Evolutionary conservation across 2,888 invertebrate genomes (phyloP).

Genomic region (Petrophora chlorosata): DNA sequence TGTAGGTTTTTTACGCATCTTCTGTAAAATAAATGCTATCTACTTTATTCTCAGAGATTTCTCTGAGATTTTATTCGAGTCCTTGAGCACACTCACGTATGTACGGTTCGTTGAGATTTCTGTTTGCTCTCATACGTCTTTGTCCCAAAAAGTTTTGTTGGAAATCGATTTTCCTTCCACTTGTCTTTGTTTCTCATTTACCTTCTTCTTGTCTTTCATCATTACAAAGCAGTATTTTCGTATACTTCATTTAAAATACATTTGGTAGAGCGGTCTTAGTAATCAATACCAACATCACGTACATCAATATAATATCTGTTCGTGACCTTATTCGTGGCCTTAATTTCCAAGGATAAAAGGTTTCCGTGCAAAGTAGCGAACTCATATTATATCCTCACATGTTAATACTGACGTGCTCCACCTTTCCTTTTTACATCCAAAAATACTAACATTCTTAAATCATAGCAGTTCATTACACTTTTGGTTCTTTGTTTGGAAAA

Average conservation of each 20-base stretch:
- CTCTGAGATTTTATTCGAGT: too few relatives aligned
- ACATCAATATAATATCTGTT: background rate
- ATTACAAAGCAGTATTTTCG: too few relatives aligned
- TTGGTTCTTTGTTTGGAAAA: constrained; percentile 25
- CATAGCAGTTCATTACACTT: constrained; percentile 41
- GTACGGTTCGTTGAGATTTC: background rate
- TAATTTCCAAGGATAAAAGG: background rate
- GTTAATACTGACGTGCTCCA: too few relatives aligned
- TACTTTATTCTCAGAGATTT: too few relatives aligned
- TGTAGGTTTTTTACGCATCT: too few relatives aligned
- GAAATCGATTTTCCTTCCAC: constrained; percentile 15
- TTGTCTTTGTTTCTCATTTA: constrained; percentile 2
- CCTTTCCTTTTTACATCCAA: too few relatives aligned
- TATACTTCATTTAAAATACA: too few relatives aligned
- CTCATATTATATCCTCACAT: background rate
- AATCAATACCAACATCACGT: too few relatives aligned
- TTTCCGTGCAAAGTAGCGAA: background rate
- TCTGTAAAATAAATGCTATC: too few relatives aligned
- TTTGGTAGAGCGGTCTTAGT: too few relatives aligned
- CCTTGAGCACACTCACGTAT: background rate
- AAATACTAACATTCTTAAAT: constrained; percentile 3
- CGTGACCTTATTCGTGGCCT: background rate
- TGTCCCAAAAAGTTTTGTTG: constrained; percentile 1
- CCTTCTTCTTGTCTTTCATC: too few relatives aligned
- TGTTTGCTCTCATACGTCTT: background rate